Percentiles rank a stretch among this genome's conserved stretches.
Conservation (phyloP, 2,113 vertebrate genomes). For the Stegastes partitus region DNA sequence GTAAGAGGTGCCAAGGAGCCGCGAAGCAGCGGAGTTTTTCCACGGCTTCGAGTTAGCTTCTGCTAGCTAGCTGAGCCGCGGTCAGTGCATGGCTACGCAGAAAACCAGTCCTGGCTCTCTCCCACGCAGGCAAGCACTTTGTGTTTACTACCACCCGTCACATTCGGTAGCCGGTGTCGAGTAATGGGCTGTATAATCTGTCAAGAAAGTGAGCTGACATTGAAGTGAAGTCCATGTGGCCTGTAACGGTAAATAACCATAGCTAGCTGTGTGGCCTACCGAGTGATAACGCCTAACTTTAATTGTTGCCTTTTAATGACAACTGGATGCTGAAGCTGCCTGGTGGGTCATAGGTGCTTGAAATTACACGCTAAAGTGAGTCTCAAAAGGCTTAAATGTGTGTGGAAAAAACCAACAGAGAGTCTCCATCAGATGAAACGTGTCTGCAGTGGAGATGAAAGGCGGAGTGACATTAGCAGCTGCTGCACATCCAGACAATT, state of each 20-base stretch:
- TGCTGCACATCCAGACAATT: neutral
- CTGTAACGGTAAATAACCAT: slow-evolving; percentile 18
- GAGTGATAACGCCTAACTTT: slow-evolving; percentile 14
- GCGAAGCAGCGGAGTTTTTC: slow-evolving; percentile 4
- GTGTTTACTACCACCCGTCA: slow-evolving; percentile 36
- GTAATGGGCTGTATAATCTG: neutral
- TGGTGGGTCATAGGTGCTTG: neutral
- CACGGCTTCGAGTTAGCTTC: slow-evolving; percentile 52
- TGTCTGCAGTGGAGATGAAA: slow-evolving; percentile 12
- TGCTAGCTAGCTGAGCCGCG: slow-evolving; percentile 54
- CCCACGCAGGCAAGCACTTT: slow-evolving; percentile 67
- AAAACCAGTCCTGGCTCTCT: slow-evolving; percentile 52
- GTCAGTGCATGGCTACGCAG: slow-evolving; percentile 64
- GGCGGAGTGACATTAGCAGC: neutral
- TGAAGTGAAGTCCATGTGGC: slow-evolving; percentile 16
- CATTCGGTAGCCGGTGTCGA: neutral
- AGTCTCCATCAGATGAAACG: slow-evolving; percentile 13
- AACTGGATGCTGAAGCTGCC: neutral
- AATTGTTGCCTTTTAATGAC: slow-evolving; percentile 12
- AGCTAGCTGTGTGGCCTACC: slow-evolving; percentile 60
- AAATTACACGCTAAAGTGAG: neutral
- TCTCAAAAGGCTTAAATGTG: neutral
- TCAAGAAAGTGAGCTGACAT: neutral
- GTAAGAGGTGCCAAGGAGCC: slow-evolving; percentile 13
- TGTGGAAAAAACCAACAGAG: neutral